phyloP scores from a whole-genome alignment of 1,140 invertebrate species.

The Drosophila neocordata region DNA sequence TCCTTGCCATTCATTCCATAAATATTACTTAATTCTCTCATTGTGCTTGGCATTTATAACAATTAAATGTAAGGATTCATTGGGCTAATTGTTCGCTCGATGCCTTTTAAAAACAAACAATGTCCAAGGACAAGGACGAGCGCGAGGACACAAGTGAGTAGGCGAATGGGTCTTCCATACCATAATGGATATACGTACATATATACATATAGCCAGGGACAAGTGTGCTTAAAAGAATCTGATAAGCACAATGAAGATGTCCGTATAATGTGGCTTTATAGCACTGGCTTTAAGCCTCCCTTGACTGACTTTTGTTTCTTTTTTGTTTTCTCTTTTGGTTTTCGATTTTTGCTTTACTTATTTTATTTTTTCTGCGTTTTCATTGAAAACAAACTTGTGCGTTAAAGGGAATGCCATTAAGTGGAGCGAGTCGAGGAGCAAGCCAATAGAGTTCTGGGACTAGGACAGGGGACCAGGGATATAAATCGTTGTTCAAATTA shows the following conservation, averaged over 20 bases:
- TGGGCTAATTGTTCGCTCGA: conserved; percentile 57
- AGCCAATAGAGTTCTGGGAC: neutral
- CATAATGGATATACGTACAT: conserved; percentile 25
- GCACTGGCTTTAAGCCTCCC: neutral
- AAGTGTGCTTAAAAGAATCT: conserved; percentile 44
- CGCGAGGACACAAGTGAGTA: neutral
- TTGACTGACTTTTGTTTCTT: neutral
- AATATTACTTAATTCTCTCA: conserved; percentile 74
- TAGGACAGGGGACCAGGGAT: conserved; percentile 22
- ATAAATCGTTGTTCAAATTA: conserved; percentile 74
- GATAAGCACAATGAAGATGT: conserved; percentile 68
- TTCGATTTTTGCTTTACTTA: conserved; percentile 22
- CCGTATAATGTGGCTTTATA: conserved; percentile 22
- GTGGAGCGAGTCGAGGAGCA: neutral
- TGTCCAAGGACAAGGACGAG: conserved; percentile 15
- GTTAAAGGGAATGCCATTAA: conserved; percentile 21
- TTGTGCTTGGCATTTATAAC: conserved; percentile 70
- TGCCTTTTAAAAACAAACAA: conserved; percentile 34
- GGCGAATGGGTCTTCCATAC: neutral
- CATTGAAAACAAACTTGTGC: conserved; percentile 59
- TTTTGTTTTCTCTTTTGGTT: neutral
- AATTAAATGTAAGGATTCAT: conserved; percentile 68
- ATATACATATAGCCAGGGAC: conserved; percentile 16
- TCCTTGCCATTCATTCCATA: conserved; percentile 53
- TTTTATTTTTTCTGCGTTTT: conserved; percentile 33